Percentiles rank a stretch among this genome's conserved stretches.
Conservation (phyloP, 23 tunicate species). For the Ciona savignyi region DNA sequence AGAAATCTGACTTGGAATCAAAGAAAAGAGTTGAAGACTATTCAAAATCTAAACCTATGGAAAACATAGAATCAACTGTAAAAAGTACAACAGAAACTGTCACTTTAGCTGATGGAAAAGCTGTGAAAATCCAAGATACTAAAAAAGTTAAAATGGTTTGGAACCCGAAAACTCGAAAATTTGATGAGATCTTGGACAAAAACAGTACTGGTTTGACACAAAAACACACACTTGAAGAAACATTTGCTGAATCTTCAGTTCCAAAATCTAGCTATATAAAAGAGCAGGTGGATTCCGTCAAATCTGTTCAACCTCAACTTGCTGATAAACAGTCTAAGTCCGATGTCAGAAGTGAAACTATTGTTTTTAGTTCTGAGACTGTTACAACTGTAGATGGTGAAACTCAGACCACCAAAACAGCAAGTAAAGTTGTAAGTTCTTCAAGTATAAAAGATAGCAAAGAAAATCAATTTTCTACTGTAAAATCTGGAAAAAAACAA, state of each 20-base stretch:
- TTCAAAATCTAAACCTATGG: neutral
- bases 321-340: neutral
- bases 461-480: neutral
- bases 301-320: too few species aligned
- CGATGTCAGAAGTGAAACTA: neutral
- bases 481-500: neutral
- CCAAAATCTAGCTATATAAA: too few species aligned
- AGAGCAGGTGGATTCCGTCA: too few species aligned
- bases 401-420: too few species aligned
- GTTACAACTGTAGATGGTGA: neutral
- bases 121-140: neutral
- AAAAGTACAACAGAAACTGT: neutral
- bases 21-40: neutral
- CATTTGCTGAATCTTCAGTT: too few species aligned
- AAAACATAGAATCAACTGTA: neutral
- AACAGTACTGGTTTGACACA: too few species aligned
- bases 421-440: neutral
- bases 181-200: too few species aligned
- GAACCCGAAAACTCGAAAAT: conserved; percentile 37
- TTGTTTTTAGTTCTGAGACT: neutral
- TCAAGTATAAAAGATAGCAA: neutral
- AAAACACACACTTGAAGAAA: too few species aligned
- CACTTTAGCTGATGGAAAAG: neutral
- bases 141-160: conserved; percentile 36
- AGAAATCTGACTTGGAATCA: too few species aligned